These are phyloP conservation scores for Athrips mouffetella DNA, from an alignment of 2,888 invertebrate genomes.

Conservation along the genomic window DNA sequence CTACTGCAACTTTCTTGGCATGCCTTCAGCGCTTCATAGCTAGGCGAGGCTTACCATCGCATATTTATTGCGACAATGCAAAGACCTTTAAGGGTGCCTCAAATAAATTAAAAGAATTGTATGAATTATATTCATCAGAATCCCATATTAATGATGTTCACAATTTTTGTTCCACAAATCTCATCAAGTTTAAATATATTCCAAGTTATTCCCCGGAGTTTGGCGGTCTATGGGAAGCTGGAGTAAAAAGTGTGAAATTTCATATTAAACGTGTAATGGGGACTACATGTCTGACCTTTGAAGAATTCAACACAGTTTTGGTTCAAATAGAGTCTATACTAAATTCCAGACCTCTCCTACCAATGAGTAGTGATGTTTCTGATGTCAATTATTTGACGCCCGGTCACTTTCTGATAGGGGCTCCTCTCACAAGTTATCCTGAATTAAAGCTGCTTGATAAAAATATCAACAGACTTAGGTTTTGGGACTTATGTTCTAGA, in stretches of 20 bases:
- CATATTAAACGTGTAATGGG: conserved; percentile 1
- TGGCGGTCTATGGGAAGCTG: too few species aligned
- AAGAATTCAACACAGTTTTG: conserved; percentile 18
- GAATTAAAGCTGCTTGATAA: not conserved
- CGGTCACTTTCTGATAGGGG: conserved; percentile 14
- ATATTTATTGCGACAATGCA: conserved; percentile 17
- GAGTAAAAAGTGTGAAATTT: not conserved
- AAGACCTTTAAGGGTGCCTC: conserved; percentile 10
- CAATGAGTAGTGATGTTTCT: conserved; percentile 5
- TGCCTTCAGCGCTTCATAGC: conserved; percentile 12
- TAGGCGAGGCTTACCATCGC: conserved; percentile 3
- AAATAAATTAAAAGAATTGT: conserved; percentile 14
- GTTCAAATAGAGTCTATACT: conserved; percentile 18
- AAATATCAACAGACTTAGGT: conserved; percentile 10
- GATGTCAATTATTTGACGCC: conserved; percentile 14
- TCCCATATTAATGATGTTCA: too few species aligned
- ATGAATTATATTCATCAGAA: not conserved
- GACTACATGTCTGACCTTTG: conserved; percentile 6
- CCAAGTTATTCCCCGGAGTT: too few species aligned
- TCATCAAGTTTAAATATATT: too few species aligned
- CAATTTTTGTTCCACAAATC: too few species aligned
- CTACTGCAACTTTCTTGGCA: conserved; percentile 12
- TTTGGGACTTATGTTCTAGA: conserved; percentile 10
- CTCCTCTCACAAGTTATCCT: conserved; percentile 2
- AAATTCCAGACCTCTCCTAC: conserved; percentile 18